These are phyloP conservation scores for Araneus ventricosus DNA, from an alignment of 1,140 invertebrate species.

Conservation along the genomic window DNA sequence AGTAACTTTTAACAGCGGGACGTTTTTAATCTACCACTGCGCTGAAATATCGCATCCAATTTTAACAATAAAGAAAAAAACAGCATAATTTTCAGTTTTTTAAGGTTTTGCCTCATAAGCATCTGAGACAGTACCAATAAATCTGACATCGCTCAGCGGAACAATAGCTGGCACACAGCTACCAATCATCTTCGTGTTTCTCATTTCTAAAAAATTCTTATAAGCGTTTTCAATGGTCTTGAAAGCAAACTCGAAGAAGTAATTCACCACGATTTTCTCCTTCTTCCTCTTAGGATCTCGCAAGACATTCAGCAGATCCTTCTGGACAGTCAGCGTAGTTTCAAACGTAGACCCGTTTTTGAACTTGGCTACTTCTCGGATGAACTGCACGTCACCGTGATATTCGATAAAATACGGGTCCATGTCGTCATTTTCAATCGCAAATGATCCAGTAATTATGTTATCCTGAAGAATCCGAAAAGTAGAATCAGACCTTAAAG, in stretches of 20 bases:
- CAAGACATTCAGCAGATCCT: background rate
- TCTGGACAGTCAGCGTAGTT: background rate
- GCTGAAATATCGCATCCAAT: too few species aligned
- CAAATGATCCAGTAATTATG: background rate
- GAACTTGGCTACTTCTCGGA: background rate
- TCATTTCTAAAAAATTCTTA: background rate
- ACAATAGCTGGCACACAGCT: background rate
- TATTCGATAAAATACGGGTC: background rate
- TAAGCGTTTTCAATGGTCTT: background rate
- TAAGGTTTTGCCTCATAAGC: background rate
- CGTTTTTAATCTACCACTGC: too few species aligned
- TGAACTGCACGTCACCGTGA: background rate
- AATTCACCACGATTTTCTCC: background rate
- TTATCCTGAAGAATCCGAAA: background rate
- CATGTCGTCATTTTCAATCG: background rate
- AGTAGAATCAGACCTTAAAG: background rate
- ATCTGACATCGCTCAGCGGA: background rate
- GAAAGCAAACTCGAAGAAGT: background rate
- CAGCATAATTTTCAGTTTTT: too few species aligned
- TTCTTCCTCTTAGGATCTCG: background rate
- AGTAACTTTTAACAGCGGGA: too few species aligned
- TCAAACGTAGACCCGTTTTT: background rate
- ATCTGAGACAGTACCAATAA: background rate
- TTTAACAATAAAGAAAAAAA: too few species aligned
- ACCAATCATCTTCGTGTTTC: background rate